Conservation (phyloP, 2,797 vertebrate genomes). For the Sebastes hopkinsi region DNA sequence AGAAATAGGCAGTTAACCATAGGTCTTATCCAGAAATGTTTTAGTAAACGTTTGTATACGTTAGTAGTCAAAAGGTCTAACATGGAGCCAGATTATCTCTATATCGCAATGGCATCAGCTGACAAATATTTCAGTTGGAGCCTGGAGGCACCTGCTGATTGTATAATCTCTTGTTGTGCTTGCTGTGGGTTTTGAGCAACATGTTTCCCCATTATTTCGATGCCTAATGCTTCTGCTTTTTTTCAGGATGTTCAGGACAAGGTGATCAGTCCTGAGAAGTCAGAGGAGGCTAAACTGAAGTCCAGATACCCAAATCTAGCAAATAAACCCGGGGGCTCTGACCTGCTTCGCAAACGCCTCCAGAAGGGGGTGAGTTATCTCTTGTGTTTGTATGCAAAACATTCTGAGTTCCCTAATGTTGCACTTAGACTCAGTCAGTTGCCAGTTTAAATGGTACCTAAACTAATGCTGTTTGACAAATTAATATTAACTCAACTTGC, state of each 20-base stretch:
- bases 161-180: not conserved
- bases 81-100: not conserved
- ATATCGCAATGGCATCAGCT: not conserved
- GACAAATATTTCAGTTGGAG: not conserved
- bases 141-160: not conserved
- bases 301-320: constrained; percentile 95
- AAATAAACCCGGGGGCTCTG: constrained; percentile 95
- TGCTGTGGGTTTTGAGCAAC: not conserved
- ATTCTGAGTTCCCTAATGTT: not conserved
- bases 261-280: constrained; percentile 93
- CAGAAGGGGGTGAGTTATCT: constrained; percentile 93
- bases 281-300: constrained; percentile 97
- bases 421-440: not conserved
- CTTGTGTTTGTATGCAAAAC: not conserved
- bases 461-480: not conserved
- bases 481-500: not conserved
- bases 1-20: too few species aligned
- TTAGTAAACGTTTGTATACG: too few species aligned
- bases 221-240: not conserved
- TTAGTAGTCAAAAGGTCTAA: not conserved
- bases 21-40: not conserved
- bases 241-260: constrained; percentile 93
- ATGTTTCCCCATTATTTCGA: too few species aligned
- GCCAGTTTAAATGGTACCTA: not conserved
- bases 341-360: constrained; percentile 96